Conservation (phyloP, 2,797 vertebrate species). For the Spea hammondii region DNA sequence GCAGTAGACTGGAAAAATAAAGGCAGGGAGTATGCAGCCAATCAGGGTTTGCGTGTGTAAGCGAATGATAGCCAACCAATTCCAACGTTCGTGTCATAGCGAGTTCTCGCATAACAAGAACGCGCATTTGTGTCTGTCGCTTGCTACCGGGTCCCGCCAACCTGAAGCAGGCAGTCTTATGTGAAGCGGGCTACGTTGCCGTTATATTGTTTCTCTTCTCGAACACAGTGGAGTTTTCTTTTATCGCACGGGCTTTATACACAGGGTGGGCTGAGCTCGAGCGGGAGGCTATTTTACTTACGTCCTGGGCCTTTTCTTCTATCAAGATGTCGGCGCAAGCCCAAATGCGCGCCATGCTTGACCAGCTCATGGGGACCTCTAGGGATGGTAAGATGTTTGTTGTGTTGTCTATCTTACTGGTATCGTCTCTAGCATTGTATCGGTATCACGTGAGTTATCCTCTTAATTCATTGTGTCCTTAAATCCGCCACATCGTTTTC, state of each 20-base stretch:
- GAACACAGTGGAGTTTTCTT: conserved; percentile 15
- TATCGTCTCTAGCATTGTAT: not conserved
- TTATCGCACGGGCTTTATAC: not conserved
- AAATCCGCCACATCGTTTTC: not conserved
- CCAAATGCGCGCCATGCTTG: conserved; percentile 97
- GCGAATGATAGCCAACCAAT: not conserved
- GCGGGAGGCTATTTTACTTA: not conserved
- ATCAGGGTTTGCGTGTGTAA: too few species aligned
- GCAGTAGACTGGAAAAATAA: too few species aligned
- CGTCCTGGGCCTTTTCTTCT: conserved; percentile 41
- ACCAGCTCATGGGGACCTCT: conserved; percentile 96
- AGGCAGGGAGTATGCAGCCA: too few species aligned
- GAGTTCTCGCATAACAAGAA: not conserved
- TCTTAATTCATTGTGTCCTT: not conserved
- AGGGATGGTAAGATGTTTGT: conserved; percentile 84
- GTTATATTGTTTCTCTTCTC: conserved; percentile 12
- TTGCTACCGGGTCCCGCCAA: conserved; percentile 34
- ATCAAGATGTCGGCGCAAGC: conserved; percentile 94
- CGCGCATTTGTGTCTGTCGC: conserved; percentile 55
- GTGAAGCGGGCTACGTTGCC: conserved; percentile 28
- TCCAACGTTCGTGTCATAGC: not conserved
- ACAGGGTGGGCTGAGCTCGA: conserved; percentile 41
- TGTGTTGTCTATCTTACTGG: not conserved
- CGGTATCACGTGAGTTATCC: not conserved
- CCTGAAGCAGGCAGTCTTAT: conserved; percentile 22